Evolutionary conservation across 1,140 invertebrate genomes (phyloP).

Genomic region (Drosophila takahashii): DNA sequence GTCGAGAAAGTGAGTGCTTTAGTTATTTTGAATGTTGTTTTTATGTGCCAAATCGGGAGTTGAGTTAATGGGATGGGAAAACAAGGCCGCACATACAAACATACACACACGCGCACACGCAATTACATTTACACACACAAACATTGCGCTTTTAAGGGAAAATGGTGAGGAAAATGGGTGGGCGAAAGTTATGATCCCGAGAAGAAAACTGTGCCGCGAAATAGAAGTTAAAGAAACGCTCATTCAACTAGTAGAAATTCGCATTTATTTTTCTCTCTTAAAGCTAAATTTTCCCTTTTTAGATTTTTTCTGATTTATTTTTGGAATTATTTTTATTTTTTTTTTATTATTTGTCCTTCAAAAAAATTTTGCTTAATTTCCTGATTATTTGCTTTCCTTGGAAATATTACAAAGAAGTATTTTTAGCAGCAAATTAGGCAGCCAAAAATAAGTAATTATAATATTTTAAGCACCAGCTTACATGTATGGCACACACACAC

Average conservation of each 20-base stretch:
- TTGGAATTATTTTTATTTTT: background rate
- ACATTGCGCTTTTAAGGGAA: slow-evolving; percentile 33
- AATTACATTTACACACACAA: slow-evolving; percentile 30
- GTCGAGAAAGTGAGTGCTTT: slow-evolving; percentile 41
- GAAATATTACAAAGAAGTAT: slow-evolving; percentile 67
- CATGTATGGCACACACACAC: slow-evolving; percentile 33
- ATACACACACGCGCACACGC: background rate
- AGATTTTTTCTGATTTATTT: too few species aligned
- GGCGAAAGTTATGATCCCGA: slow-evolving; percentile 20
- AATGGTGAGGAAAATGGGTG: background rate
- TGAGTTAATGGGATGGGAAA: slow-evolving; percentile 54
- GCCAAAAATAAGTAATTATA: slow-evolving; percentile 35
- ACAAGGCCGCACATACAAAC: slow-evolving; percentile 10
- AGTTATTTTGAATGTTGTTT: slow-evolving; percentile 56
- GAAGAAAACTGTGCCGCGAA: slow-evolving; percentile 24
- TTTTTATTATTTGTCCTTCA: too few species aligned
- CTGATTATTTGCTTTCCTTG: slow-evolving; percentile 4
- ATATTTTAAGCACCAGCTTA: slow-evolving; percentile 30
- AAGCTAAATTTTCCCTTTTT: too few species aligned
- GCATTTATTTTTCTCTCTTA: too few species aligned
- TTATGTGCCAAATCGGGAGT: slow-evolving; percentile 49
- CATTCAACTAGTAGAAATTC: slow-evolving; percentile 9
- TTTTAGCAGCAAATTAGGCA: slow-evolving; percentile 70
- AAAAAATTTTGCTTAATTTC: slow-evolving; percentile 5
- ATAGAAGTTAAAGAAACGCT: slow-evolving; percentile 19